Evolutionary conservation across 64 coral and sea anemone species (phyloP).

Genomic region (Montipora efflorescens): DNA sequence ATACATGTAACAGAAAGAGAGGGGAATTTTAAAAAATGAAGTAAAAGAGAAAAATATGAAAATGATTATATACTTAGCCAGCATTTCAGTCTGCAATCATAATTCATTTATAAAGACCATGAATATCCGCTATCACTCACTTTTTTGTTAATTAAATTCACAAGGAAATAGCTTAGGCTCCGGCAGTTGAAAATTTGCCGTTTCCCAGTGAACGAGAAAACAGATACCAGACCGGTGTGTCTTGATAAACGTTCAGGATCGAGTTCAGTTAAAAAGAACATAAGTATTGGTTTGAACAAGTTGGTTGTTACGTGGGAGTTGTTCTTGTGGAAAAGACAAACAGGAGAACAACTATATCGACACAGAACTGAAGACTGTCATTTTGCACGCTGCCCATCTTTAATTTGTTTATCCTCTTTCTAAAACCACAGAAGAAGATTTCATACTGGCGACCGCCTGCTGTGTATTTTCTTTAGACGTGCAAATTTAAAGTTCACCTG

Average conservation of each 20-base stretch:
- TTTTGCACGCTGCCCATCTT: not conserved
- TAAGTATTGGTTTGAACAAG: no score
- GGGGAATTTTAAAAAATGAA: no score
- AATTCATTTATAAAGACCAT: not conserved
- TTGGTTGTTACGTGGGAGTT: no score
- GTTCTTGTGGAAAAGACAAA: not conserved
- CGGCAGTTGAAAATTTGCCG: not conserved
- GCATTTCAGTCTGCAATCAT: not conserved
- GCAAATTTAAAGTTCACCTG: conserved; percentile 18
- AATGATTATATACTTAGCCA: no score
- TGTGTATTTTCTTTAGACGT: not conserved
- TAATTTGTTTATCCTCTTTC: not conserved
- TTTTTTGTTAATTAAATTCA: not conserved
- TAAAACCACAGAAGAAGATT: not conserved
- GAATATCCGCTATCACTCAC: not conserved
- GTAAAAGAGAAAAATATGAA: no score
- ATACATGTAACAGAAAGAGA: no score
- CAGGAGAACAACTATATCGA: not conserved
- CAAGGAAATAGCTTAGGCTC: no score
- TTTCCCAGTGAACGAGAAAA: not conserved
- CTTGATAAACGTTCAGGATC: no score
- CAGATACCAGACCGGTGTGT: no score
- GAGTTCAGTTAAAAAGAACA: no score
- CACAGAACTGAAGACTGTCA: not conserved
- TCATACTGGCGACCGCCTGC: not conserved